Conservation (phyloP, 2,888 invertebrate species). For the Empis livida region DNA sequence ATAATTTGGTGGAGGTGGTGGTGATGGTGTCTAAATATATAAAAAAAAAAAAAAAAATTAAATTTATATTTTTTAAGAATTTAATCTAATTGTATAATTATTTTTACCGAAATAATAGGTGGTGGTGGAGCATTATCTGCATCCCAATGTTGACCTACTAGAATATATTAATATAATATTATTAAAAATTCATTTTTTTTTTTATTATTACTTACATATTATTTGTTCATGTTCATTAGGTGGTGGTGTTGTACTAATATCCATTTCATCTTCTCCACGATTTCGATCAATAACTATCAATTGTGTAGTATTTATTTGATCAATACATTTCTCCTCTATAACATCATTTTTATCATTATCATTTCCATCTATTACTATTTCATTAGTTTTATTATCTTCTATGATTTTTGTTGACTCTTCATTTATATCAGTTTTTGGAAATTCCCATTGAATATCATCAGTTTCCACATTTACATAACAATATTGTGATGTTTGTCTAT, state of each 20-base stretch:
- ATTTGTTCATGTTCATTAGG: slow-evolving; percentile 27
- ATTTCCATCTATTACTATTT: slow-evolving; percentile 25
- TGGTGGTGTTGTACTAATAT: slow-evolving; percentile 46
- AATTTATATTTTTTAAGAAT: neutral
- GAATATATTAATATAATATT: neutral
- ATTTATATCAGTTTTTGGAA: slow-evolving; percentile 31
- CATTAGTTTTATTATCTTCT: neutral
- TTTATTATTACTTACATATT: neutral
- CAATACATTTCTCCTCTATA: neutral
- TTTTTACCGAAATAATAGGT: slow-evolving; percentile 12
- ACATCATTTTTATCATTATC: slow-evolving; percentile 22
- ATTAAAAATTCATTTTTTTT: neutral
- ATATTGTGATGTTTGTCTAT: slow-evolving; percentile 53
- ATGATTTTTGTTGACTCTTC: neutral
- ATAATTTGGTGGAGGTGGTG: slow-evolving; percentile 1
- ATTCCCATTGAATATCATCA: slow-evolving; percentile 52
- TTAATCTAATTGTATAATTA: neutral
- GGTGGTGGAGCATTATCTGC: slow-evolving; percentile 17
- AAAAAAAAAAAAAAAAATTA: neutral
- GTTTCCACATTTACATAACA: slow-evolving; percentile 48
- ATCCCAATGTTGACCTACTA: slow-evolving; percentile 3
- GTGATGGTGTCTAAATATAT: neutral
- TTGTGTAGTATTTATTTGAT: neutral
- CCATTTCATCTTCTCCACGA: slow-evolving; percentile 41
- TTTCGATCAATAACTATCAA: neutral